phyloP scores from a whole-genome alignment of 1,140 invertebrate genomes.

The Phymastichus coffea region DNA sequence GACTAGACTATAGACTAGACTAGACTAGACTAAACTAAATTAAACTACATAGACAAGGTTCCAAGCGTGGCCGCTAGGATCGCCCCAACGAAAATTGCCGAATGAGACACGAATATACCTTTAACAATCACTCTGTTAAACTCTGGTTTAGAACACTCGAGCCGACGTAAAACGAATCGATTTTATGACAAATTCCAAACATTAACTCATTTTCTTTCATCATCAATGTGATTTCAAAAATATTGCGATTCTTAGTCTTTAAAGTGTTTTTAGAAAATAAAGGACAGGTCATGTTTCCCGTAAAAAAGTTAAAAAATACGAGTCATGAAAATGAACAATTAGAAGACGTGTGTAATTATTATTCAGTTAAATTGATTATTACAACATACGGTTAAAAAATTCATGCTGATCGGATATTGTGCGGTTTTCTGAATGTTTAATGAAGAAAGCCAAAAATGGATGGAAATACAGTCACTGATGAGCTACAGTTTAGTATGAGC shows the following conservation, averaged over 20 bases:
- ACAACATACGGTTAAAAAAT: neutral
- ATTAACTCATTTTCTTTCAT: neutral
- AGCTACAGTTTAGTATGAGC: neutral
- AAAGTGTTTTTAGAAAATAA: neutral
- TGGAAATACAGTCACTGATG: neutral
- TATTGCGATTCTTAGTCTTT: neutral
- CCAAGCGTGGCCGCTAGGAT: too few relatives aligned
- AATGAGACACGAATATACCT: too few relatives aligned
- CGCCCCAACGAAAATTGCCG: too few relatives aligned
- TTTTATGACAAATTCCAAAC: slow-evolving; percentile 9
- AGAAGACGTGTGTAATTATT: too few relatives aligned
- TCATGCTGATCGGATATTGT: neutral
- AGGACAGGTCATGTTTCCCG: neutral
- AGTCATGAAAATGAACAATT: too few relatives aligned
- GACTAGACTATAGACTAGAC: too few relatives aligned
- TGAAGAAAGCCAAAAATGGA: slow-evolving; percentile 9
- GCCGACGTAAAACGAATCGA: slow-evolving; percentile 9
- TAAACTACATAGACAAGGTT: too few relatives aligned
- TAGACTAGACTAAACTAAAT: too few relatives aligned
- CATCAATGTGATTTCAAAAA: neutral
- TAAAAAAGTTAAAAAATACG: too few relatives aligned
- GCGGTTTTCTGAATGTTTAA: neutral
- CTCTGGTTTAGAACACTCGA: too few relatives aligned
- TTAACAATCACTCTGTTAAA: too few relatives aligned
- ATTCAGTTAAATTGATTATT: too few relatives aligned